Evolutionary conservation across 2,797 vertebrate genomes (phyloP), one percentile per base, ranked within the genome.

Genomic region (Mus minutoides): DNA sequence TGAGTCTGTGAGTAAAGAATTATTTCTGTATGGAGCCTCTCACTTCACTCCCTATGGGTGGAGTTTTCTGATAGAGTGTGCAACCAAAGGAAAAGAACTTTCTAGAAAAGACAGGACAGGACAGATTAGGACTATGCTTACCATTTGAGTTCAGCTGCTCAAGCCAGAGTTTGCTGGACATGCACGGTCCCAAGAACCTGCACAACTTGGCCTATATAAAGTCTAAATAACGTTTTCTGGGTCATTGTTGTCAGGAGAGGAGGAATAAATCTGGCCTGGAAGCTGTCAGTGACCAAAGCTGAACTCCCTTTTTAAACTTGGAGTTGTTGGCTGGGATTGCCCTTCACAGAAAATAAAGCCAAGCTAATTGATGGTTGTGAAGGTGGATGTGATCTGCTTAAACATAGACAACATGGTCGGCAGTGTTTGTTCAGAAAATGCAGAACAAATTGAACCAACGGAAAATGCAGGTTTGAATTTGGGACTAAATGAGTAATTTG

Each of bases 191-290:
- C 2, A 0, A 24, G 31, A 29, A 16, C 58, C 12, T 29, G 7
- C 17, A 52, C 52, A 84, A 49, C 71, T 94, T 95, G 80, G 76
- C 75, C 83, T 92, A 67, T 71, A 82, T 64, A 87, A 52, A 75
- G 37, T 95, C 91, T 87, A 64, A 85, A 80, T 60, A 60, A 94
- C 11, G 46, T 80, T 93, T 94, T 92, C 90, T 95, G 52, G 62
- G 54, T 95, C 54, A 31, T 31, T 92, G 19, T 49, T 95, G 34
- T 94, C 85, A 78, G 75, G 52, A 78, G 79, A 92, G 26, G 67
- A 95, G 86, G 80, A 90, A 79, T 86, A 85, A 95, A 82, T 75
- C 93, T 88, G 92, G 17, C 60, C 80, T 80, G 58, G 67, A 96
- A 97, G 67, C 43, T 93, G 3, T 83, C 69, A 12, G 54, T 95